Evolutionary conservation across 2,888 invertebrate species (phyloP), one percentile per base, ranked within the genome.

Genomic region (Metalampra italica): DNA sequence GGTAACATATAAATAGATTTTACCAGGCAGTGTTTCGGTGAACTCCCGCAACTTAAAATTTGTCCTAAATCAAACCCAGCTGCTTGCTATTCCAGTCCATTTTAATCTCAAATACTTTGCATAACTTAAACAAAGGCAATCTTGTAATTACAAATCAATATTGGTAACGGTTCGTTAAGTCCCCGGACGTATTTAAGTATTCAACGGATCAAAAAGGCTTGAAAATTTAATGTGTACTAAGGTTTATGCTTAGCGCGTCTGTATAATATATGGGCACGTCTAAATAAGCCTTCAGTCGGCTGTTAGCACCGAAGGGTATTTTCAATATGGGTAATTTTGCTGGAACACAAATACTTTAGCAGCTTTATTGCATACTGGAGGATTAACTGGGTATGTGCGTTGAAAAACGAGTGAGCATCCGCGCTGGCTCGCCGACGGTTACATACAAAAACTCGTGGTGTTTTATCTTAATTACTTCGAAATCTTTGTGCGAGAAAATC

Each of bases 381-480:
- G 88, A 88, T 88, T 88, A 88, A 82, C 81, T 84, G 74, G 71
- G 77, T 82, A 84, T 83, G 84, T 81, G 74, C 83, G 77, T 74
- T 84, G 84, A 84, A 85, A 86, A 82, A 84, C 78, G 86, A 78
- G 73, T 72, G 59, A 68, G 68, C 65, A 64, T 65, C 68, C 71
- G 66, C 30, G 37, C 13, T 9, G n/a, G 37, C 30, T 9, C 9
- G 62, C 57, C 64, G 74, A 71, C 70, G 73, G 80, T 79, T 78
- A 79, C 78, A 79, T 75, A 81, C 79, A 84, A 85, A 82, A 88
- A 84, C 75, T 80, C 77, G 71, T 73, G 78, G 79, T 75, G 77
- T 89, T 89, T 88, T 87, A 86, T 89, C 86, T 86, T 89, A 89
- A 89, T 89, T 88, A 89, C 84, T 84, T 82, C 69, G 79, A 78